These are phyloP conservation scores for Oenanthe oenanthe DNA, from an alignment of 2,113 vertebrate genomes.

Conservation along the genomic window DNA sequence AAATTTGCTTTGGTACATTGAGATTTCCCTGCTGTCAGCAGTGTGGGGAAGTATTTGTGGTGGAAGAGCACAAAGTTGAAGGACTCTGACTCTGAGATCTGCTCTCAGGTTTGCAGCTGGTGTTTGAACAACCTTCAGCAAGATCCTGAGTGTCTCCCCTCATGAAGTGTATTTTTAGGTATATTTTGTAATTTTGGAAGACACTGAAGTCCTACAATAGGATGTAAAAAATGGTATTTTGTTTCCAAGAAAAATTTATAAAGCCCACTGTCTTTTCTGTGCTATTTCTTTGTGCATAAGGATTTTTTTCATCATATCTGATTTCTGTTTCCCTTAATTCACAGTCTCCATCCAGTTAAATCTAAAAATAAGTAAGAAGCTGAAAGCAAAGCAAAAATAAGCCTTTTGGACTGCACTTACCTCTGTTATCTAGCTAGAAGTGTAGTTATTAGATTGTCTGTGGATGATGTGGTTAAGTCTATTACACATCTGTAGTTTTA, in stretches of 20 bases:
- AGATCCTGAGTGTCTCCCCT: background rate
- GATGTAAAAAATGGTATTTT: background rate
- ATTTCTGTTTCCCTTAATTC: background rate
- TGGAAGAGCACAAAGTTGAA: background rate
- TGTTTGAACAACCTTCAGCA: background rate
- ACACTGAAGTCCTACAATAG: background rate
- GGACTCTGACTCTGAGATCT: accelerated
- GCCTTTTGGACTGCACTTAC: background rate
- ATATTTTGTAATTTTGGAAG: background rate
- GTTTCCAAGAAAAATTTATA: background rate
- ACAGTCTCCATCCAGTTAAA: background rate
- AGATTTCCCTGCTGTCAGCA: background rate
- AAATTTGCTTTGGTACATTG: background rate
- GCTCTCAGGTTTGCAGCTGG: background rate
- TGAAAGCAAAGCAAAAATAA: background rate
- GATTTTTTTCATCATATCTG: background rate
- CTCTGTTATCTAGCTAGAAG: background rate
- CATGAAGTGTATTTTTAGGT: background rate
- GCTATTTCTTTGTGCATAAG: background rate
- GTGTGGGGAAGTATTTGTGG: background rate
- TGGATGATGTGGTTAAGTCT: background rate
- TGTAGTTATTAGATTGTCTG: background rate
- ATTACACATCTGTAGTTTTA: background rate
- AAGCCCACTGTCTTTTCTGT: background rate
- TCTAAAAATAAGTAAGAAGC: background rate